Evolutionary conservation across 2,888 invertebrate genomes (phyloP).

Genomic region (Neoitamus cyanurus): DNA sequence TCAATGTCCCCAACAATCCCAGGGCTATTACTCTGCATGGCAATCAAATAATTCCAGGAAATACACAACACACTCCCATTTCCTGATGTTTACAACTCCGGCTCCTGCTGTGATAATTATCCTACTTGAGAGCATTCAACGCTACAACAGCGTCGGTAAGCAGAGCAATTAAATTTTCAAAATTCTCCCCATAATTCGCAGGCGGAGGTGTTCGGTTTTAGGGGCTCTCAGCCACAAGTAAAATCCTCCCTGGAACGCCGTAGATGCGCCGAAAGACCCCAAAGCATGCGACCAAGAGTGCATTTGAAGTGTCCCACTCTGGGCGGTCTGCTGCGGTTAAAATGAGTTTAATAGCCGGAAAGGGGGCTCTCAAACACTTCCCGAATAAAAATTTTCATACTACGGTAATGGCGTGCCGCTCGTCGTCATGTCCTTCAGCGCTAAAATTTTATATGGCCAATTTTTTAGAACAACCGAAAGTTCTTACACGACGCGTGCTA

Average conservation of each 20-base stretch:
- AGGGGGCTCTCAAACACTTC: neutral
- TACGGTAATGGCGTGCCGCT: neutral
- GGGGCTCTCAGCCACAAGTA: neutral
- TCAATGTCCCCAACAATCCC: neutral
- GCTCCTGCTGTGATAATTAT: neutral
- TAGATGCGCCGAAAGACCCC: neutral
- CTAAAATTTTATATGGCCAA: conserved; percentile 36
- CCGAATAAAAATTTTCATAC: conserved; percentile 28
- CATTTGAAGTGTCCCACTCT: conserved; percentile 10
- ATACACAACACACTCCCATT: neutral
- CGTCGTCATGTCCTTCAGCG: neutral
- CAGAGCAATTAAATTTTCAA: conserved; percentile 28
- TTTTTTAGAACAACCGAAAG: conserved; percentile 39
- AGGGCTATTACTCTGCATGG: neutral
- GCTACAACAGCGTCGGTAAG: neutral
- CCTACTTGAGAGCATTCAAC: neutral
- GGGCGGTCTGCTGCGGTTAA: neutral
- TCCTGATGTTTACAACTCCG: neutral
- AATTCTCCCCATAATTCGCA: neutral
- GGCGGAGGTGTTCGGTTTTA: neutral
- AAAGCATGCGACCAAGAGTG: conserved; percentile 6
- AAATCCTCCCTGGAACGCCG: neutral
- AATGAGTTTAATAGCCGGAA: conserved; percentile 29
- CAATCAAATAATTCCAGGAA: neutral
- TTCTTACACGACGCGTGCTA: neutral